Conservation (phyloP, 2,888 invertebrate species). For the Nysson spinosus region DNA sequence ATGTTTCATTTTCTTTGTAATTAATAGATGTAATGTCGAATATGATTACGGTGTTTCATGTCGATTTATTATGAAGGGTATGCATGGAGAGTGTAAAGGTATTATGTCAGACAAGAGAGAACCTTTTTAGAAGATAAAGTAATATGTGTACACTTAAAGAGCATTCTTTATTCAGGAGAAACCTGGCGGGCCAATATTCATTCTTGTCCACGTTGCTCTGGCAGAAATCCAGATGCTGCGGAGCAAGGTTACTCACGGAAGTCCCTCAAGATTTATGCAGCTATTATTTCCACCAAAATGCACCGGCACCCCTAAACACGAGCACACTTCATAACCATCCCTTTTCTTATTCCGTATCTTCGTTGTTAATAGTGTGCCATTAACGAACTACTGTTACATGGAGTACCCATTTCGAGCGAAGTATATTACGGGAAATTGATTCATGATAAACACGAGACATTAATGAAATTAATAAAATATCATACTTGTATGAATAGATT, state of each 20-base stretch:
- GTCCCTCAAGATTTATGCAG: constrained; percentile 64
- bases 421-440: constrained; percentile 3
- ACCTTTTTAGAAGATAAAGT: neutral
- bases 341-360: constrained; percentile 23
- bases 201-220: constrained; percentile 59
- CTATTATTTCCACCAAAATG: constrained; percentile 61
- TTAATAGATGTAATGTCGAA: too few relatives aligned
- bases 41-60: too few relatives aligned
- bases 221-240: constrained; percentile 63
- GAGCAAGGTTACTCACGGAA: constrained; percentile 53
- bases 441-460: neutral
- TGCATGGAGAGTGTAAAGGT: too few relatives aligned
- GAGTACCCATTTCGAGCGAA: neutral
- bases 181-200: constrained; percentile 38
- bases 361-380: constrained; percentile 30
- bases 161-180: constrained; percentile 48
- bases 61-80: too few relatives aligned
- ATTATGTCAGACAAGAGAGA: neutral
- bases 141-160: constrained; percentile 28
- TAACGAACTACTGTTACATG: constrained; percentile 23
- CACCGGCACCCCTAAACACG: constrained; percentile 34
- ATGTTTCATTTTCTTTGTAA: too few relatives aligned
- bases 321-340: constrained; percentile 45
- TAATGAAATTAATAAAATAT: too few relatives aligned
- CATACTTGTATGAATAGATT: too few relatives aligned